Base-by-base conservation (phyloP, 2,797 vertebrate genomes). In the Phylloscopus collybita region DNA sequence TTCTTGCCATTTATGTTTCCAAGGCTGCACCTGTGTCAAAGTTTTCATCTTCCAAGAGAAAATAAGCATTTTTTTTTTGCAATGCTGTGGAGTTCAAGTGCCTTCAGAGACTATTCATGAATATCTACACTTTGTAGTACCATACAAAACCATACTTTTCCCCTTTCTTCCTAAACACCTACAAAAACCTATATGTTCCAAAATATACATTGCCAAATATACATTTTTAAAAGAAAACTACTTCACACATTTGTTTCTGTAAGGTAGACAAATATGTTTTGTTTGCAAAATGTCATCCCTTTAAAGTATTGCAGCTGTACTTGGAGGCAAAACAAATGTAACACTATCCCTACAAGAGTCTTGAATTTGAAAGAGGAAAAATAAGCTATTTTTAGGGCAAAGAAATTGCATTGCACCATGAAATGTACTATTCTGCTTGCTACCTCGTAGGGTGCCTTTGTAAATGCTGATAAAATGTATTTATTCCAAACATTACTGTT, bases 401-500 rank as follows among this genome's bases (percentile, higher is more conserved):
- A 44, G 20, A 86, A 92, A 89, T 91, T 64, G 82, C 26, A 67
- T n/a, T 82, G 79, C 60, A 53, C 16, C 36, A 42, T 64, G 40
- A 82, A 93, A 90, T 90, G 62, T 59, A 61, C 53, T 90, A 65
- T 88, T 87, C 53, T 88, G 34, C 80, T 88, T 88, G n/a, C 54
- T 73, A 32, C 82, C 47, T 80, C 32, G 76, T 56, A 79, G 82
- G 88, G 73, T 88, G 80, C 73, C 76, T 86, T 54, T 66, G 51
- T 90, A 94, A 95, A 92, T 81, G 66, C 40, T 79, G 88, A 94
- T 91, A 93, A 95, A 90, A 94, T 62, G n/a, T 75, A 90, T 95
- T 92, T 95, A 94, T 97, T 86, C 66, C 44, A 88, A 88, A 88
- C 56, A 81, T 59, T 86, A 56, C 36, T 62, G 59, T 75, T 95